A percentile compares a stretch with the other conserved stretches of the same genome.
These are phyloP conservation scores for Leuctra nigra DNA, from an alignment of 2,888 invertebrate species.

Conservation along the genomic window DNA sequence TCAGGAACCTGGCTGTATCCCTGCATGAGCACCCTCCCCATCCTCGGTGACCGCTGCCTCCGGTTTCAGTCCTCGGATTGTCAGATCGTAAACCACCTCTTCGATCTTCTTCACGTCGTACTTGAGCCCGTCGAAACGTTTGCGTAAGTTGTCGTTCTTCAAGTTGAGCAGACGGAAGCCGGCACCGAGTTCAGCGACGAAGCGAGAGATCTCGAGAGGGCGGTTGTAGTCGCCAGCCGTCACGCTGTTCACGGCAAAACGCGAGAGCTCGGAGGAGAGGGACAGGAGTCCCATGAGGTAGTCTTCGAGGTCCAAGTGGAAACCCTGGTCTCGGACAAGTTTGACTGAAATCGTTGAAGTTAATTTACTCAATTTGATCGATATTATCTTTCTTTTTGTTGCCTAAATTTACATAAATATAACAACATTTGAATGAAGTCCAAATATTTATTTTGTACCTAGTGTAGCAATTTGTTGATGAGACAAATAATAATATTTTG, in stretches of 20 bases:
- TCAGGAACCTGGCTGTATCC: too few relatives aligned
- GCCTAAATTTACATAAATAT: too few relatives aligned
- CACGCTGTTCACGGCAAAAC: constrained; percentile 77
- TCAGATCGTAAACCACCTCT: constrained; percentile 83
- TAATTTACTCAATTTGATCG: too few relatives aligned
- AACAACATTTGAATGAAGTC: too few relatives aligned
- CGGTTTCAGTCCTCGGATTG: constrained; percentile 66
- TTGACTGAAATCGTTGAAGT: constrained; percentile 55
- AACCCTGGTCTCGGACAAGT: constrained; percentile 60
- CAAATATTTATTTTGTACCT: too few relatives aligned
- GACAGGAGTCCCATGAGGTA: constrained; percentile 78
- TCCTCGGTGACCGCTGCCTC: not conserved
- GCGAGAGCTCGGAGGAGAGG: constrained; percentile 75
- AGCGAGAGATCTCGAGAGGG: constrained; percentile 75
- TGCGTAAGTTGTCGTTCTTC: constrained; percentile 83
- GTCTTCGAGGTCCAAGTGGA: constrained; percentile 87
- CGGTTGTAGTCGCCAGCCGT: constrained; percentile 75
- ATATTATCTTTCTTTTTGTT: too few relatives aligned
- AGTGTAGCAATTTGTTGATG: too few relatives aligned
- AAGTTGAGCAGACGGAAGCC: constrained; percentile 85
- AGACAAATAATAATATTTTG: too few relatives aligned
- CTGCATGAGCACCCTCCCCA: not conserved
- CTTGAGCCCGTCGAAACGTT: constrained; percentile 79
- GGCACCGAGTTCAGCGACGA: constrained; percentile 79
- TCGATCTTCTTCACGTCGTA: constrained; percentile 94